Evolutionary conservation across 2,113 vertebrate species (phyloP).

Genomic region (Mirounga angustirostris): DNA sequence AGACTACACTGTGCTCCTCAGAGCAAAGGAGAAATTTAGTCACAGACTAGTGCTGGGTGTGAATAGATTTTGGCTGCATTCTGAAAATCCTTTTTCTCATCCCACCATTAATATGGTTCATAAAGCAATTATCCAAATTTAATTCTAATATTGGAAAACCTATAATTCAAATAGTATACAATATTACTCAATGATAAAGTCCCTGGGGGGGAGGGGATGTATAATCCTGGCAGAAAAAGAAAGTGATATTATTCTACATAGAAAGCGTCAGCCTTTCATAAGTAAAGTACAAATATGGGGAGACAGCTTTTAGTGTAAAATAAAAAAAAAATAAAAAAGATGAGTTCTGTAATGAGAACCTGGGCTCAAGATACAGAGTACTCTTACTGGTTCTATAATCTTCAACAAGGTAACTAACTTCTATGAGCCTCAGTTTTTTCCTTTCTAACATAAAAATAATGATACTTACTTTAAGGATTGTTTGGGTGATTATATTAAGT

Average conservation of each 20-base stretch:
- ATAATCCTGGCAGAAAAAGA: not conserved
- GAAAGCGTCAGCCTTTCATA: not conserved
- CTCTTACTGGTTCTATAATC: not conserved
- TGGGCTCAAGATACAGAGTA: not conserved
- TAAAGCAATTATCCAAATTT: not conserved
- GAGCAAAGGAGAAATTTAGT: not conserved
- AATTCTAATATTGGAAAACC: not conserved
- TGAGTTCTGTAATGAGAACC: not conserved
- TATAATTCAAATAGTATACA: not conserved
- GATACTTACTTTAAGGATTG: not conserved
- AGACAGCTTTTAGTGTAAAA: not conserved
- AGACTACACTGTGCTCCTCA: conserved; percentile 29
- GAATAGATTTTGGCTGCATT: not conserved
- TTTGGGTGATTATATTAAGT: not conserved
- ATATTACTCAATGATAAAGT: not conserved
- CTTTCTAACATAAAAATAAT: not conserved
- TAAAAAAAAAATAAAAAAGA: not conserved
- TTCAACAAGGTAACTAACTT: not conserved
- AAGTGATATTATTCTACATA: not conserved
- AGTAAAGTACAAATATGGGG: not conserved
- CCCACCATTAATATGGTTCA: not conserved
- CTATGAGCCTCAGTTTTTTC: not conserved
- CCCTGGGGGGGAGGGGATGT: not conserved
- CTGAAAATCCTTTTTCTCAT: not conserved
- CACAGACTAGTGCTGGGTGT: not conserved